phyloP scores from a whole-genome alignment of 2,113 vertebrate genomes.

The Thryonomys swinderianus region DNA sequence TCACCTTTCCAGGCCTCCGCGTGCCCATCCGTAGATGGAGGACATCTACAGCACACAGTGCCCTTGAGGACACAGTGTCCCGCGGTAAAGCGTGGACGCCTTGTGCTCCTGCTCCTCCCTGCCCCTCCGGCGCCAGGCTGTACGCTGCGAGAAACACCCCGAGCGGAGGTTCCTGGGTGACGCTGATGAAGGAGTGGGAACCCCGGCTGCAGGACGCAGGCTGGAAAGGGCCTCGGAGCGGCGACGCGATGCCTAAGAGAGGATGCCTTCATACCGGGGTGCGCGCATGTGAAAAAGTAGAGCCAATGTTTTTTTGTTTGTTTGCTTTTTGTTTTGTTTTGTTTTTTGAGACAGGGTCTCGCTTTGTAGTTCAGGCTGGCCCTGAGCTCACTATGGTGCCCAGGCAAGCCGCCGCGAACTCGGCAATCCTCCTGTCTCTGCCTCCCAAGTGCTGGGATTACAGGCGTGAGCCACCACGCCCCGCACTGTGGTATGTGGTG shows the following conservation, averaged over 20 bases:
- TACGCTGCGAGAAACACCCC: not conserved
- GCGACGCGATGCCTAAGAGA: not conserved
- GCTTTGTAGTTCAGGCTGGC: too few species aligned
- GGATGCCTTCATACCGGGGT: not conserved
- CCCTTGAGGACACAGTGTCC: not conserved
- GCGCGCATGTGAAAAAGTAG: not conserved
- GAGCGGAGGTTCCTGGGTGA: not conserved
- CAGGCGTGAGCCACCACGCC: too few species aligned
- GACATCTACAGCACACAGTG: rapidly evolving
- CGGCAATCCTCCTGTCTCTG: too few species aligned
- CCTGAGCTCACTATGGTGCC: too few species aligned
- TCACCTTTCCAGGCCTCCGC: not conserved
- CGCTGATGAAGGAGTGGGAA: not conserved
- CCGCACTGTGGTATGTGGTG: too few species aligned
- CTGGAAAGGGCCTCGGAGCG: not conserved
- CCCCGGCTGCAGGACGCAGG: rapidly evolving
- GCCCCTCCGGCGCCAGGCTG: not conserved
- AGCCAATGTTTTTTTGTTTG: too few species aligned
- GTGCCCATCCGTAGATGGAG: not conserved
- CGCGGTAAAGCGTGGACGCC: not conserved
- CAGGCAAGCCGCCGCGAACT: too few species aligned
- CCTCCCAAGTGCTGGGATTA: too few species aligned
- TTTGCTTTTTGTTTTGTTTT: too few species aligned
- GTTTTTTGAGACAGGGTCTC: too few species aligned
- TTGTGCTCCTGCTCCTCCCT: not conserved